phyloP scores from a whole-genome alignment of 2,113 vertebrate species.

The Chaenogobius annularis region DNA sequence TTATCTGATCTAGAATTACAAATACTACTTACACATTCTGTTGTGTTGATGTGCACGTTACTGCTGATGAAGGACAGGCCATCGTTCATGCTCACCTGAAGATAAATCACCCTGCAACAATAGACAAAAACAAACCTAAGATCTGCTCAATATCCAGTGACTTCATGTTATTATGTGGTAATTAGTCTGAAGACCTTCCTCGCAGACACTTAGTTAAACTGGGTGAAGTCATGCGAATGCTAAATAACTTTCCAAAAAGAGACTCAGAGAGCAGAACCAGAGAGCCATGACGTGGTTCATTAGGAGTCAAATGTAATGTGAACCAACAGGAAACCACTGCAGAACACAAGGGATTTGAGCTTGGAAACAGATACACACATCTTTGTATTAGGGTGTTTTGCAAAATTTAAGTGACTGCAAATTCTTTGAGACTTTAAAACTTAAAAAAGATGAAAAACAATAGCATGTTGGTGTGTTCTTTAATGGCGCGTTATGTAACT shows the following conservation, averaged over 20 bases:
- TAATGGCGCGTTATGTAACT: neutral
- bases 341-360: neutral
- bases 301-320: conserved; percentile 9
- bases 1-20: neutral
- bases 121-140: conserved; percentile 28
- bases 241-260: conserved; percentile 8
- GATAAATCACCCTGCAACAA: conserved; percentile 86
- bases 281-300: conserved; percentile 6
- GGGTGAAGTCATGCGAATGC: conserved; percentile 38
- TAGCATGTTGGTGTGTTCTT: neutral
- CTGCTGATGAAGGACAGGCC: conserved; percentile 89
- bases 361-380: conserved; percentile 1
- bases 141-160: neutral
- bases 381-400: neutral
- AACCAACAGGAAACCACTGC: conserved; percentile 20
- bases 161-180: neutral
- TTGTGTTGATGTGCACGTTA: conserved; percentile 87
- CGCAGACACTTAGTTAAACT: neutral
- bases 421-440: neutral
- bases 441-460: neutral
- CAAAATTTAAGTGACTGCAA: neutral
- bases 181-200: conserved; percentile 19
- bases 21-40: conserved; percentile 83
- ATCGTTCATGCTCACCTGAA: conserved; percentile 91
- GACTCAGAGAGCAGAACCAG: neutral